Evolutionary conservation across 2,113 vertebrate species (phyloP).

Genomic region (Potamarius usumacintae): DNA sequence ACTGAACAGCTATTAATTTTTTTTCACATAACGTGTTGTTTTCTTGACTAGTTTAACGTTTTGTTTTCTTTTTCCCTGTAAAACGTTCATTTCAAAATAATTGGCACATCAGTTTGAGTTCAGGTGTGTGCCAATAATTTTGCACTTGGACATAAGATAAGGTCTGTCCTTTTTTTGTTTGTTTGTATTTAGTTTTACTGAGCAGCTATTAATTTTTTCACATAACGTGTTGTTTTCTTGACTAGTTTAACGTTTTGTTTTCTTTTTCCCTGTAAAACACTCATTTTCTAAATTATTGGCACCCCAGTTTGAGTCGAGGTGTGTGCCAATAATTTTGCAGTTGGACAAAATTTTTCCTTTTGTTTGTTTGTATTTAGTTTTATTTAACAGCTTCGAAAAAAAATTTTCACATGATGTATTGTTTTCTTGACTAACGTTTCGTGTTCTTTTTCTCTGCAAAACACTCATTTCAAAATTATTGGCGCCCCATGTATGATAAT

Average conservation of each 20-base stretch:
- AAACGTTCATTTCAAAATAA: background rate
- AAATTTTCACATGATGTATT: background rate
- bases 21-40: background rate
- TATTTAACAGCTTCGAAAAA: background rate
- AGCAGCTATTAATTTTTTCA: background rate
- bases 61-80: background rate
- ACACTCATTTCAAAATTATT: background rate
- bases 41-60: background rate
- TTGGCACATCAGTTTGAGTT: too few species aligned
- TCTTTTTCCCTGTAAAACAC: background rate
- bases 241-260: background rate
- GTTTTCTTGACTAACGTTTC: background rate
- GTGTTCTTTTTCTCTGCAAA: background rate
- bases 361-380: background rate
- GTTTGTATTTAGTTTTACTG: background rate
- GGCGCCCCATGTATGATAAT: too few species aligned
- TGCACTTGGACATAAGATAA: background rate
- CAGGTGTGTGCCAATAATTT: too few species aligned
- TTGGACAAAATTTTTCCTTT: background rate
- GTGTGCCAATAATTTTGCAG: too few species aligned
- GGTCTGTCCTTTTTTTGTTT: background rate
- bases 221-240: background rate
- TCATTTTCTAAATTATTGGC: background rate
- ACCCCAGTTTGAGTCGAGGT: background rate
- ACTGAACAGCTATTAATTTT: background rate